Percentiles rank a stretch among this genome's conserved stretches.
phyloP scores from a whole-genome alignment of 2,797 vertebrate genomes.

The Calcarius lapponicus region DNA sequence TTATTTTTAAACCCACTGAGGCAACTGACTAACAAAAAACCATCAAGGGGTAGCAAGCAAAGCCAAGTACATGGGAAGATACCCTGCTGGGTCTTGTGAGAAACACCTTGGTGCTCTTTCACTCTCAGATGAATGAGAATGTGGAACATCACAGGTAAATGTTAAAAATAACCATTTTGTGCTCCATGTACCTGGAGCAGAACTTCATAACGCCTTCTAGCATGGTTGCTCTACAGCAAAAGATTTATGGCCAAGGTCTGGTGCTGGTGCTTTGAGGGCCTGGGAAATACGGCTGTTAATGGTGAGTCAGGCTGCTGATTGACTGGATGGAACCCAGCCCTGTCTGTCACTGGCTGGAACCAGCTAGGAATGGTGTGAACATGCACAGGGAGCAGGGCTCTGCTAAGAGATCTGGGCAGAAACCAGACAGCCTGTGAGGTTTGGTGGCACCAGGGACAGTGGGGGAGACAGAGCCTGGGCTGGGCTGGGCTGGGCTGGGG shows the following conservation, averaged over 20 bases:
- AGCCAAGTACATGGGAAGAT: neutral
- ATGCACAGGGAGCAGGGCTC: neutral
- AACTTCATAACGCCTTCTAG: neutral
- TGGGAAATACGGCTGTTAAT: neutral
- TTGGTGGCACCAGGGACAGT: neutral
- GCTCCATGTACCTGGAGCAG: neutral
- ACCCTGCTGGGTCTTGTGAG: neutral
- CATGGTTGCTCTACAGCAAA: neutral
- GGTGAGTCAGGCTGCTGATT: neutral
- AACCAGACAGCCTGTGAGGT: neutral
- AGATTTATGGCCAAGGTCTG: neutral
- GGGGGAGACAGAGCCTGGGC: neutral
- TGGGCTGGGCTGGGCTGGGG: neutral
- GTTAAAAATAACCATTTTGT: neutral
- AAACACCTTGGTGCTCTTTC: neutral
- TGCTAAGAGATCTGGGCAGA: neutral
- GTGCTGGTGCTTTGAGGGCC: neutral
- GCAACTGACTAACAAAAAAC: neutral
- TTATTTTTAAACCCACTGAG: conserved; percentile 29
- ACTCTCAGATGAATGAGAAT: neutral
- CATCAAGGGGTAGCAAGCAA: neutral
- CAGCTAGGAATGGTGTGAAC: neutral
- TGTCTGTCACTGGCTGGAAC: neutral
- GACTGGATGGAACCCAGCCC: neutral
- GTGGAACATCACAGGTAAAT: neutral